Conservation (phyloP, 1,140 invertebrate species). For the Dendroctonus valens region DNA sequence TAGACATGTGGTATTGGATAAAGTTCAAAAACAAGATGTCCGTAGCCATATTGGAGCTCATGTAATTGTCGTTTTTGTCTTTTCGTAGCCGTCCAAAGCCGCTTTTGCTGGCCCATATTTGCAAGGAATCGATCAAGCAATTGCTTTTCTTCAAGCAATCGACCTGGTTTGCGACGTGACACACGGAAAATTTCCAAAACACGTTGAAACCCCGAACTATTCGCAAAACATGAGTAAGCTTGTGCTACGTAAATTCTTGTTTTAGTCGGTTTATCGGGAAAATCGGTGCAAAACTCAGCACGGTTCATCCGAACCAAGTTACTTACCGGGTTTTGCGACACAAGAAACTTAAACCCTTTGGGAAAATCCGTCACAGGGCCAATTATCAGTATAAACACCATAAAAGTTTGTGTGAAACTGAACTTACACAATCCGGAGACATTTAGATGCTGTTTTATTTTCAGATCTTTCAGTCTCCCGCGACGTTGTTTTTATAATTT, state of each 20-base stretch:
- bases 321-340: slow-evolving; percentile 17
- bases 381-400: slow-evolving; percentile 40
- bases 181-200: slow-evolving; percentile 7
- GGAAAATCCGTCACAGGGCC: slow-evolving; percentile 19
- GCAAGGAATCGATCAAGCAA: too few species aligned
- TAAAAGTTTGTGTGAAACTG: slow-evolving; percentile 43
- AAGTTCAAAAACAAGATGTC: slow-evolving; percentile 50
- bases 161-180: too few species aligned
- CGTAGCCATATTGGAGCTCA: slow-evolving; percentile 36
- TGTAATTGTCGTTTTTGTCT: slow-evolving; percentile 30
- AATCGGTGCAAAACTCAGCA: neutral
- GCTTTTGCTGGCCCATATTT: too few species aligned
- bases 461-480: slow-evolving; percentile 49
- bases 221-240: slow-evolving; percentile 24
- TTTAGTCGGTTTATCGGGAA: slow-evolving; percentile 12
- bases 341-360: neutral
- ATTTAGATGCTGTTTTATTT: slow-evolving; percentile 51
- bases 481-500: slow-evolving; percentile 42
- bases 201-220: slow-evolving; percentile 4
- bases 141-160: too few species aligned
- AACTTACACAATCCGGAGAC: slow-evolving; percentile 48
- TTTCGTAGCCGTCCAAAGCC: neutral
- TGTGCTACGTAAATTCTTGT: slow-evolving; percentile 14
- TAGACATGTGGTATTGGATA: slow-evolving; percentile 48
- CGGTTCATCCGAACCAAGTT: neutral